Percentiles rank a stretch among this genome's conserved stretches.
phyloP scores from a whole-genome alignment of 2,113 vertebrate genomes.

The Podilymbus podiceps region DNA sequence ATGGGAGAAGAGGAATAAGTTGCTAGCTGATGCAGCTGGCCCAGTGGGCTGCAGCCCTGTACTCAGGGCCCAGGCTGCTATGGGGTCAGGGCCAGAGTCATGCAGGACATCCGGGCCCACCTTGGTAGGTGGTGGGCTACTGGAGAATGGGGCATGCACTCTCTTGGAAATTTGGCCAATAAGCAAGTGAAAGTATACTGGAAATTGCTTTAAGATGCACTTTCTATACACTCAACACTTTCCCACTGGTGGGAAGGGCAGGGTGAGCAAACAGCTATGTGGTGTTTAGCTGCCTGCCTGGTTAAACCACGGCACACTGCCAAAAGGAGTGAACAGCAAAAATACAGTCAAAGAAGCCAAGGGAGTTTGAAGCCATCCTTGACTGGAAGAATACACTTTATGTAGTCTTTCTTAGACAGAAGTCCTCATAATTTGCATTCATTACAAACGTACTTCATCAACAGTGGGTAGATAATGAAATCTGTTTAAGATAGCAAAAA shows the following conservation, averaged over 20 bases:
- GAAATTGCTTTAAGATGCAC: not conserved
- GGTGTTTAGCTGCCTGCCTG: no score
- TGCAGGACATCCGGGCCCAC: fast-evolving
- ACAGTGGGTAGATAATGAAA: not conserved
- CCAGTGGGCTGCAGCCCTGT: not conserved
- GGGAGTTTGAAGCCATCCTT: no score
- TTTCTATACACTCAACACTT: not conserved
- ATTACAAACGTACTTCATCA: not conserved
- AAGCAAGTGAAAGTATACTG: not conserved
- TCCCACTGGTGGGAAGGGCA: no score
- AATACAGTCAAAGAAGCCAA: not conserved
- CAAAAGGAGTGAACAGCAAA: not conserved
- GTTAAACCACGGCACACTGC: not conserved
- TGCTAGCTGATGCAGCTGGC: not conserved
- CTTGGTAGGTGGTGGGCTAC: fast-evolving
- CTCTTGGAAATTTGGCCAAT: not conserved
- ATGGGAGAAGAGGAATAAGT: not conserved
- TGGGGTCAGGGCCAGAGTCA: not conserved
- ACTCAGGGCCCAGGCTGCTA: not conserved
- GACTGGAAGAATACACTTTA: not conserved
- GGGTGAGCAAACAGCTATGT: no score
- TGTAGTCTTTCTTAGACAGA: not conserved
- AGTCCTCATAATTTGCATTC: not conserved
- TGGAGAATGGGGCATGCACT: not conserved
- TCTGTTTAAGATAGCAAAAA: not conserved